Percentiles rank a stretch among this genome's conserved stretches.
Evolutionary conservation across 1,140 invertebrate genomes (phyloP).

Genomic region (Bombyx mori): ASM3026992v2 NC_085129.1:6639501-6640000

Average conservation of each 20-base stretch:
- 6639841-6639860: slow-evolving; percentile 70
- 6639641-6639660: slow-evolving; percentile 64
- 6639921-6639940: slow-evolving; percentile 43
- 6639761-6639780: slow-evolving; percentile 65
- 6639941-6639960: slow-evolving; percentile 60
- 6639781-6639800: slow-evolving; percentile 62
- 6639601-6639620: slow-evolving; percentile 36
- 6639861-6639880: slow-evolving; percentile 72
- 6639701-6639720: slow-evolving; percentile 60
- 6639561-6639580: slow-evolving; percentile 47
- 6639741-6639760: slow-evolving; percentile 62
- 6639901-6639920: slow-evolving; percentile 68
- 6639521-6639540: slow-evolving; percentile 38
- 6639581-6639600: slow-evolving; percentile 32
- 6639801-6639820: slow-evolving; percentile 60
- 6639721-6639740: slow-evolving; percentile 66
- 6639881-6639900: slow-evolving; percentile 69
- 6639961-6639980: slow-evolving; percentile 65
- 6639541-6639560: slow-evolving; percentile 52
- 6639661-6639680: slow-evolving; percentile 68
- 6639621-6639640: slow-evolving; percentile 60
- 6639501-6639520: slow-evolving; percentile 66
- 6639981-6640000: slow-evolving; percentile 52
- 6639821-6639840: slow-evolving; percentile 64
- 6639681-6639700: slow-evolving; percentile 66